Base-by-base conservation (phyloP, 1,140 invertebrate genomes). In the Alviniconcha marisindica region DNA sequence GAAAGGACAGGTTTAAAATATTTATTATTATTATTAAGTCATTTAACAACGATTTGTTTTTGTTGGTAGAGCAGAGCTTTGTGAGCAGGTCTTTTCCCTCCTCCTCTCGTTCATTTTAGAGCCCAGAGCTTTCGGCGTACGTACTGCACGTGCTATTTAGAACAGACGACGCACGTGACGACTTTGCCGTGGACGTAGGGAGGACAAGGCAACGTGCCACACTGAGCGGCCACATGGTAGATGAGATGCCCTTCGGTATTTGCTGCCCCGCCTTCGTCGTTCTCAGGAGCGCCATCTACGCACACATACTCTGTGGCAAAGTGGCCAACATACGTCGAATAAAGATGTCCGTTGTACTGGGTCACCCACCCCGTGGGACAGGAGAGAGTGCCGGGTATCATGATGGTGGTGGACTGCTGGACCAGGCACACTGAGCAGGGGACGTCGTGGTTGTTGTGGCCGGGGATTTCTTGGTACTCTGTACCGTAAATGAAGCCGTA, bases 141-240 rank as follows among this genome's bases (percentile, higher is more conserved):
- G n/a, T n/a, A n/a, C n/a, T n/a, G n/a, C n/a, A n/a, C n/a, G n/a
- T n/a, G n/a, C 42, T 85, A 86, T 33, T 86, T 87, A 0, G 86
- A 82, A 54, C 89, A 90, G 4, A 90, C 88, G 28, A 83, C 88
- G 81, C 89, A 90, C 1, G 86, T 83, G 0, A 89, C n/a, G 56
- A 86, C 86, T 18, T 82, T 21, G 0, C 85, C 83, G 44, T 84
- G 21, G 0, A 82, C 56, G 77, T 88, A 89, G 31, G 83, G 83
- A 5, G 85, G 86, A 76, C 89, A 89, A 1, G 80, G 81, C 10
- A 90, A 81, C 18, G 83, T 73, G 40, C 87, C 85, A 77, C 88
- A 89, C 4, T 0, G 3, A 2, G 54, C 54, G 63, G 83, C 81
- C 12, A 84, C 81, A 14, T 78, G 56, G 81, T 90, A 90, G n/a